Base-by-base conservation (phyloP, 1,140 invertebrate species). In the Psilanteris sp. region DNA sequence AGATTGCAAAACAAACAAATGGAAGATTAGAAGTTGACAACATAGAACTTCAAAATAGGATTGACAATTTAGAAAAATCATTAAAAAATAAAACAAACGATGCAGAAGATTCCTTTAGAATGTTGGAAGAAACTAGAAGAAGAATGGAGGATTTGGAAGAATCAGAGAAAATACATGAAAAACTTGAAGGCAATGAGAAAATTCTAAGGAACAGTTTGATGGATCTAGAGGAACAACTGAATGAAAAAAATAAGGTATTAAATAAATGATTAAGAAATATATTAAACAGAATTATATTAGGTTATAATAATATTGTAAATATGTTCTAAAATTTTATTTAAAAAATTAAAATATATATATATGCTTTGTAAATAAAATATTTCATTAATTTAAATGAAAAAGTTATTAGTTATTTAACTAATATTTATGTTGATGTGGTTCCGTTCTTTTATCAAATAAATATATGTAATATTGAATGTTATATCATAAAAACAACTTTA, bases 171-270 rank as follows among this genome's bases (percentile, higher is more conserved):
- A 77, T 77, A 24, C 80, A 80, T 5, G 84, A 85, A 26, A 85
- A 83, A 26, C 87, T 86, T 1, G 90, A 91, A 54, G 82, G 83
- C 3, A 87, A 84, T 13, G 92, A 92, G 77, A 90, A 89, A 32
- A 80, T 89, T 11, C 87, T 94, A 24, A 89, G 91, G 59, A 91
- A 86, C 31, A 92, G 89, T 68, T 89, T 94, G 31, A 89, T 90
- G 68, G 90, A 92, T 73, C 84, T 95, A 68, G 93, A 96, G 85
- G 91, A 92, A 52, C 93, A 96, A 86, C 83, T 96, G 52, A 89
- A 89, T 61, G 95, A 96, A 34, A 90, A 89, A 67, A 86, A 82
- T n/a, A 89, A 89, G 83, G 87, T 89, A 68, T 34, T 18, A 13
- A 18, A 8, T 16, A 16, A 16, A 5, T 16, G 6, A 8, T 36